These are phyloP conservation scores for Phycodurus eques DNA, from an alignment of 2,113 vertebrate species.

Conservation along the genomic window DNA sequence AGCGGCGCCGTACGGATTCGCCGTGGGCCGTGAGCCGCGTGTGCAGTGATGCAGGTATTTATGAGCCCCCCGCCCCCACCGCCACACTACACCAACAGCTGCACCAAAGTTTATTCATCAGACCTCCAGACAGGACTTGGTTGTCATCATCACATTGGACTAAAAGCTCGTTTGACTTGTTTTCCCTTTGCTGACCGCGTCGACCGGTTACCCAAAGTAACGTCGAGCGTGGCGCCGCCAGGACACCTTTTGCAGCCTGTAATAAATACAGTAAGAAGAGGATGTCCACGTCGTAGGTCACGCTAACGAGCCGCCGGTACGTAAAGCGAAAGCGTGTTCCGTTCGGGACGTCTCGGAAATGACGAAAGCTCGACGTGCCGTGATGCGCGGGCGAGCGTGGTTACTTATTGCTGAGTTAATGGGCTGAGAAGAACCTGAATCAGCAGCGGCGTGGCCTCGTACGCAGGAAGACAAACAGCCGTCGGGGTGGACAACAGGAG, in stretches of 20 bases:
- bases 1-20: conserved; percentile 34
- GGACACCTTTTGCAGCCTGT: background rate
- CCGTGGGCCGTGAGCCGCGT: background rate
- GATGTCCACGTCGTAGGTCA: background rate
- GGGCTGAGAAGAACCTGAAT: conserved; percentile 75
- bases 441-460: conserved; percentile 71
- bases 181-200: background rate
- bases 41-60: conserved; percentile 59
- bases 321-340: background rate
- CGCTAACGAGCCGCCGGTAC: background rate
- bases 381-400: conserved; percentile 61
- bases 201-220: no score
- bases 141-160: background rate
- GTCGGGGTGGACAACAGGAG: conserved; percentile 45
- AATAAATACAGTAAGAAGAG: no score
- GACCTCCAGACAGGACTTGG: background rate
- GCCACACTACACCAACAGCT: background rate
- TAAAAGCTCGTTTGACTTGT: background rate
- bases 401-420: conserved; percentile 81
- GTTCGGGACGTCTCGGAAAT: background rate
- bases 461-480: conserved; percentile 68
- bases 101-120: background rate
- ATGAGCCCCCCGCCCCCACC: conserved; percentile 16
- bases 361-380: conserved; percentile 11
- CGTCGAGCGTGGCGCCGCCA: no score